Evolutionary conservation across 2,888 invertebrate genomes (phyloP).

Genomic region (Eulithis testata): DNA sequence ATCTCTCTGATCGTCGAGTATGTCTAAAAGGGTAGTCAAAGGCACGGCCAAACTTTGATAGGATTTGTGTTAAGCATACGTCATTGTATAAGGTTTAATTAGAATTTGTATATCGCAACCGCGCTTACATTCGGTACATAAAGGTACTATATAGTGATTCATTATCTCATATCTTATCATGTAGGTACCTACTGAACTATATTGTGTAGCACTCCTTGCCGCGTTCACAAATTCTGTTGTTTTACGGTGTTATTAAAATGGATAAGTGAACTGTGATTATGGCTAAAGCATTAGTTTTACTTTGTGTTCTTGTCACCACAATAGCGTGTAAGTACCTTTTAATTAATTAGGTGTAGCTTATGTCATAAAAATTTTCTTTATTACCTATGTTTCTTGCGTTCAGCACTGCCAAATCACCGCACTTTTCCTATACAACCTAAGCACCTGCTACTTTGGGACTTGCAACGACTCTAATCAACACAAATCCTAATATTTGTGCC

Average conservation of each 20-base stretch:
- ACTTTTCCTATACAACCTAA: too few species aligned
- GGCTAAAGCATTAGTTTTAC: slow-evolving; percentile 37
- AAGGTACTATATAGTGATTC: slow-evolving; percentile 52
- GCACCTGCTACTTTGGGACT: too few species aligned
- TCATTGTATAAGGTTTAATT: slow-evolving; percentile 9
- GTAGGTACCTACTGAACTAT: slow-evolving; percentile 53
- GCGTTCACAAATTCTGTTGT: slow-evolving; percentile 51
- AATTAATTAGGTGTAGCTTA: too few species aligned
- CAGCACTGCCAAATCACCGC: too few species aligned
- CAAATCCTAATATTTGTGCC: too few species aligned
- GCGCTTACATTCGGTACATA: background rate
- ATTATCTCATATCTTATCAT: slow-evolving; percentile 72
- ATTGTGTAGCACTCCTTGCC: slow-evolving; percentile 55
- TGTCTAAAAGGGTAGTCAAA: too few species aligned
- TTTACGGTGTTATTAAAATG: slow-evolving; percentile 44
- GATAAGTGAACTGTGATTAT: slow-evolving; percentile 50
- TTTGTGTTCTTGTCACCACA: slow-evolving; percentile 32
- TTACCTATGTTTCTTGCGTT: too few species aligned
- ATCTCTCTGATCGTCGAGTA: too few species aligned
- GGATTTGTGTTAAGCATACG: too few species aligned
- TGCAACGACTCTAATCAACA: too few species aligned
- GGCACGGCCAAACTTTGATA: too few species aligned
- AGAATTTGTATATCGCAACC: slow-evolving; percentile 40
- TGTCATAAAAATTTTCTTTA: too few species aligned
- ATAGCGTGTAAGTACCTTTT: slow-evolving; percentile 56